A percentile compares a stretch with the other conserved stretches of the same genome.
phyloP scores from a whole-genome alignment of 2,113 vertebrate genomes.

The Eonycteris spelaea region DNA sequence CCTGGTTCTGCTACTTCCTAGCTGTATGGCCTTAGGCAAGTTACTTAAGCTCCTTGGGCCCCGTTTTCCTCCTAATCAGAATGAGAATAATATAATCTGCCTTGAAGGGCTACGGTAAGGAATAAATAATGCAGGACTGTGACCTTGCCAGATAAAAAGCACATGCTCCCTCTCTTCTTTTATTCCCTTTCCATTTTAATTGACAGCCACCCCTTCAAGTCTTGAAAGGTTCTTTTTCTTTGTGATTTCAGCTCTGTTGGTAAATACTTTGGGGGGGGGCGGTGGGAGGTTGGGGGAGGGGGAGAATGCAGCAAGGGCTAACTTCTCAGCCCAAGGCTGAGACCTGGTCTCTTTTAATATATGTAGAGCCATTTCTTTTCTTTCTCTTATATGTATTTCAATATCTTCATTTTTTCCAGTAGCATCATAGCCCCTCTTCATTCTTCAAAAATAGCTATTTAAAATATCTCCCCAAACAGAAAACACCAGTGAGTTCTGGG shows the following conservation, averaged over 20 bases:
- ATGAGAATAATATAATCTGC: neutral
- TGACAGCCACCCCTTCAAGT: neutral
- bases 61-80: neutral
- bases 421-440: neutral
- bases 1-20: neutral
- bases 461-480: conserved; percentile 38
- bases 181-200: neutral
- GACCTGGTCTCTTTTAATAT: neutral
- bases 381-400: conserved; percentile 7
- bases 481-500: conserved; percentile 66
- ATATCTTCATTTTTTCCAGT: conserved; percentile 54
- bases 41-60: neutral
- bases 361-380: neutral
- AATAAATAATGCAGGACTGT: neutral
- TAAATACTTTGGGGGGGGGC: neutral
- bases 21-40: neutral
- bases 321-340: neutral
- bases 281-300: no score
- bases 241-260: neutral
- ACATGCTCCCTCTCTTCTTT: neutral
- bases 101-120: neutral
- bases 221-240: neutral
- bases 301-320: neutral
- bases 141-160: neutral
- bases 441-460: conserved; percentile 66